Percentiles rank a stretch among this genome's conserved stretches.
Conservation (phyloP, 2,888 invertebrate genomes). For the Ashinkailepas kermadecensis region DNA sequence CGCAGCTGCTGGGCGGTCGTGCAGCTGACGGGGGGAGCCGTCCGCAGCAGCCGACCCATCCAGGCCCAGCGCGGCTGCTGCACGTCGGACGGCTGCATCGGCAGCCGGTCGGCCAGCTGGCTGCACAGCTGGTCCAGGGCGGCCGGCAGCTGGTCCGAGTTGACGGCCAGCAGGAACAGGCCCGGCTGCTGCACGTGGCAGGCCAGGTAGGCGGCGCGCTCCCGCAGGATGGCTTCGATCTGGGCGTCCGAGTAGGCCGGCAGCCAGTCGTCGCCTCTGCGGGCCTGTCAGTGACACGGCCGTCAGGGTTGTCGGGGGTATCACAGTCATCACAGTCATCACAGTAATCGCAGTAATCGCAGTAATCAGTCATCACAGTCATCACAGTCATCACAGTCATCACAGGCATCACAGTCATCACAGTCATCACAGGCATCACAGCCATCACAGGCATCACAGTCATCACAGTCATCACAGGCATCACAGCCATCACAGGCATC, state of each 20-base stretch:
- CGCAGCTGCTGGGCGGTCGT: not conserved
- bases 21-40: not conserved
- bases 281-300: not conserved
- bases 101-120: not conserved
- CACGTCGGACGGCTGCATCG: not conserved
- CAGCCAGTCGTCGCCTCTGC: not conserved
- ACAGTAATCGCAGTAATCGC: no score
- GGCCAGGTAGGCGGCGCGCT: not conserved
- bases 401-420: no score
- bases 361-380: no score
- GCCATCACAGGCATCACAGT: no score
- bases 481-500: no score
- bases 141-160: not conserved
- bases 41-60: not conserved
- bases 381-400: no score
- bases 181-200: constrained; percentile 17
- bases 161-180: constrained; percentile 15
- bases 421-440: no score
- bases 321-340: no score
- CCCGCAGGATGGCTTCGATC: not conserved
- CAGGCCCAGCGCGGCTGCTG: not conserved
- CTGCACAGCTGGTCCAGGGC: not conserved
- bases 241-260: not conserved
- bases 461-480: no score
- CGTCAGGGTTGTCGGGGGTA: no score